Conservation (phyloP, 2,113 vertebrate species). For the Anhinga rufa region DNA sequence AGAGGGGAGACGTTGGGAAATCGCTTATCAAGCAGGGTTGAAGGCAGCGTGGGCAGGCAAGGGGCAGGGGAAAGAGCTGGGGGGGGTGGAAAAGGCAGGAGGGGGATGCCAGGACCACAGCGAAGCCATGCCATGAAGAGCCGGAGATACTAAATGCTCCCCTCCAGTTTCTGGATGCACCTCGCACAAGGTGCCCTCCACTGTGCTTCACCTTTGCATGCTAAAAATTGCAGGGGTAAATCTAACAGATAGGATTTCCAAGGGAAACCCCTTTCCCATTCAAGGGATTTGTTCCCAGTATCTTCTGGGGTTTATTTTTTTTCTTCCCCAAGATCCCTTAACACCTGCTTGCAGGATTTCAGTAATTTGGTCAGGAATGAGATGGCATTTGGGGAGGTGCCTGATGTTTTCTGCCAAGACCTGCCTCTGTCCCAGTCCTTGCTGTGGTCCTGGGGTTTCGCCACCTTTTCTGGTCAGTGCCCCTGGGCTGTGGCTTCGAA, state of each 20-base stretch:
- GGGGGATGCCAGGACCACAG: background rate
- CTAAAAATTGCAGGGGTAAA: background rate
- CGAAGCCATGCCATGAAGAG: background rate
- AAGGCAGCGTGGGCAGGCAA: background rate
- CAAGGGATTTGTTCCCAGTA: background rate
- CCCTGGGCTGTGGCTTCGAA: background rate
- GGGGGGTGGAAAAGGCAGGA: background rate
- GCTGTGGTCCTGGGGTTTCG: background rate
- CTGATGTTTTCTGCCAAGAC: background rate
- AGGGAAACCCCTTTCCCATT: background rate
- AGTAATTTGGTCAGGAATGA: background rate
- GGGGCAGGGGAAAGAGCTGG: background rate
- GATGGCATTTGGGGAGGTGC: background rate
- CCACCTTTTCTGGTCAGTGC: background rate
- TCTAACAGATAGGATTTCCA: background rate
- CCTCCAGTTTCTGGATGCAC: background rate
- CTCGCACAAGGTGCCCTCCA: background rate
- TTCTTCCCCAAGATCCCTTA: background rate
- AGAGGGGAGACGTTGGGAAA: background rate
- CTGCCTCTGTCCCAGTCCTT: background rate
- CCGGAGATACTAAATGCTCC: background rate
- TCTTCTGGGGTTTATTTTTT: background rate
- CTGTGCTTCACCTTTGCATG: fast-evolving
- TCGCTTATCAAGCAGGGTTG: background rate
- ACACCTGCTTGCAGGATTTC: background rate